Evolutionary conservation across 2,113 vertebrate genomes (phyloP), one percentile per base, ranked within the genome.

Genomic region (Eudyptes chrysolophus): DNA sequence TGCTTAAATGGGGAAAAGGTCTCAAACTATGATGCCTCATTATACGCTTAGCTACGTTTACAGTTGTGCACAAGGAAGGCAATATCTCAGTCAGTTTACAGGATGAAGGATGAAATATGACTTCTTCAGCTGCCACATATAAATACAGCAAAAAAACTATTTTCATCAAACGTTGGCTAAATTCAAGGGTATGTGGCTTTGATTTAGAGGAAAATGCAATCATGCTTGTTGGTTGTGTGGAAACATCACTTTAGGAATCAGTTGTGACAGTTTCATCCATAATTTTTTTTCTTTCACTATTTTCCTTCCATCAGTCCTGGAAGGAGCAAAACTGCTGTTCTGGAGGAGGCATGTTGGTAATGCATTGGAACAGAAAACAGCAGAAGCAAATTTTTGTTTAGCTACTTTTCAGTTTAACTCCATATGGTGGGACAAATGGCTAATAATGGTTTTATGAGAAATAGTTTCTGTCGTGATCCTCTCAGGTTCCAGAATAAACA

Each of bases 11-110:
- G 17, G n/a, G 26, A 55, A 55, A 60, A 74, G 6, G 8, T 61
- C 38, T 65, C 60, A 49, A 13, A 36, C 40, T 57, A 1, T 1
- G 0, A 14, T 80, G 21, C 11, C 20, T 87, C 22, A 4, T 42
- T 55, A 7, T 13, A 5, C 2, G 5, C 10, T 69, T 69, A 16
- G 2, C 12, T 22, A 0, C 36, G 25, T 55, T 51, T 74, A 25
- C 29, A 65, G 30, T 19, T 2, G 0, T 18, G 20, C 13, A 1
- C 8, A 24, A 54, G 51, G n/a, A 74, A 21, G 32, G 22, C 17
- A 49, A 1, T 16, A 18, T 19, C 57, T 83, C 42, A 13, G 11
- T 40, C 32, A 27, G 10, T 44, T 62, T 24, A 21, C 19, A 38
- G 61, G 34, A 24, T 60, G 52, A 75, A 76, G 9, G 29, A 9